phyloP scores from a whole-genome alignment of 2,113 vertebrate species.

The Saguinus imperator region DNA sequence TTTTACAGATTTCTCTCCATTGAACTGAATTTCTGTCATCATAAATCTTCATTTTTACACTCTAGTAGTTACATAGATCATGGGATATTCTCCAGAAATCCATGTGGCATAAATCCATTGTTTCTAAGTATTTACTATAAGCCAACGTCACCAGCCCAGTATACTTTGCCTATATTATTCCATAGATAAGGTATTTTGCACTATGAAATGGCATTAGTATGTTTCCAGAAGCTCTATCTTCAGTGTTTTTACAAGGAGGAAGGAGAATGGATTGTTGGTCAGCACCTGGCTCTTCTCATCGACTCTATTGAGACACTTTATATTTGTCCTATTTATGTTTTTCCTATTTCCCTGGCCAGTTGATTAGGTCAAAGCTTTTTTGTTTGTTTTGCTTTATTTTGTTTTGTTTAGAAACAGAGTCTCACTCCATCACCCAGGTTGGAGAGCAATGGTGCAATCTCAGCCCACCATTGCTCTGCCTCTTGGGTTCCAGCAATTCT shows the following conservation, averaged over 20 bases:
- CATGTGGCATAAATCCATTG: rapidly evolving
- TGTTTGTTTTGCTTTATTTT: too few relatives aligned
- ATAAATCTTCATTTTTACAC: neutral
- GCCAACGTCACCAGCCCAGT: too few relatives aligned
- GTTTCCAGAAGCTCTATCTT: neutral
- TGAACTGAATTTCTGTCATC: rapidly evolving
- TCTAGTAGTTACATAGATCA: rapidly evolving
- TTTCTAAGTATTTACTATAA: neutral
- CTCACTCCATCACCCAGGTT: too few relatives aligned
- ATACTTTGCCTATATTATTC: neutral
- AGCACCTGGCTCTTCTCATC: neutral
- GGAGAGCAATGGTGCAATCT: too few relatives aligned
- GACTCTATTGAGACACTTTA: too few relatives aligned
- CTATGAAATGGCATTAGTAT: neutral
- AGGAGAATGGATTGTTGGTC: too few relatives aligned
- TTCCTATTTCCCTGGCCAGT: too few relatives aligned
- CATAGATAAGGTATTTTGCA: neutral
- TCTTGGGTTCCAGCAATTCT: too few relatives aligned
- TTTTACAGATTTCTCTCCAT: neutral
- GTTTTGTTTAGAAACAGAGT: too few relatives aligned
- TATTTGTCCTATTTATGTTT: neutral
- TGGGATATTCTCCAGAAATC: neutral
- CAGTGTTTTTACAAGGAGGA: too few relatives aligned
- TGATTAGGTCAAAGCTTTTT: too few relatives aligned
- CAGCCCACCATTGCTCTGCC: too few relatives aligned